phyloP scores from a whole-genome alignment of 2,888 invertebrate species.

The Clepsis dumicolana region DNA sequence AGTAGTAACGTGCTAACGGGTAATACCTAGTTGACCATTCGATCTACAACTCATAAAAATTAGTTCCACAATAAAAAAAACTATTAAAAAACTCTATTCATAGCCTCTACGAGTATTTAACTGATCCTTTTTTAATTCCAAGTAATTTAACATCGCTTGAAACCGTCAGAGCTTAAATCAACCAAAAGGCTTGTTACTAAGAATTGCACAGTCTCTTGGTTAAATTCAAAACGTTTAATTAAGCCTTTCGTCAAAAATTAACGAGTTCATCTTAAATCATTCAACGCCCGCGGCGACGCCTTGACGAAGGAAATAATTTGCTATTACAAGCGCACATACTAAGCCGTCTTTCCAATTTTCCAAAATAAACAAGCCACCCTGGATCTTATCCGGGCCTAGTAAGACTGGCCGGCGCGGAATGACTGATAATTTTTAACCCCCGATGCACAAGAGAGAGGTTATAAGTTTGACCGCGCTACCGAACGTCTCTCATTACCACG shows the following conservation, averaged over 20 bases:
- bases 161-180: not conserved
- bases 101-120: no score
- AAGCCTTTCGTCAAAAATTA: not conserved
- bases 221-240: not conserved
- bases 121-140: no score
- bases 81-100: no score
- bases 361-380: conserved; percentile 68
- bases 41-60: no score
- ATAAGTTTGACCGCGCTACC: no score
- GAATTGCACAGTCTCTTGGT: not conserved
- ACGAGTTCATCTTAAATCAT: conserved; percentile 14
- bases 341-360: conserved; percentile 79
- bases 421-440: no score
- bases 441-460: no score
- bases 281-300: conserved; percentile 49
- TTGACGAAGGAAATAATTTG: conserved; percentile 79
- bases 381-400: not conserved
- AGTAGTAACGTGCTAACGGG: no score
- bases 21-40: no score
- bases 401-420: conserved; percentile 1
- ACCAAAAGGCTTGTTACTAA: not conserved
- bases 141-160: no score
- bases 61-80: no score
- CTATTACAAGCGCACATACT: conserved; percentile 70
- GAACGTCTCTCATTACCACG: no score